These are phyloP conservation scores for Tetragnatha versicolor DNA, from an alignment of 1,140 invertebrate species.

Conservation along the genomic window DNA sequence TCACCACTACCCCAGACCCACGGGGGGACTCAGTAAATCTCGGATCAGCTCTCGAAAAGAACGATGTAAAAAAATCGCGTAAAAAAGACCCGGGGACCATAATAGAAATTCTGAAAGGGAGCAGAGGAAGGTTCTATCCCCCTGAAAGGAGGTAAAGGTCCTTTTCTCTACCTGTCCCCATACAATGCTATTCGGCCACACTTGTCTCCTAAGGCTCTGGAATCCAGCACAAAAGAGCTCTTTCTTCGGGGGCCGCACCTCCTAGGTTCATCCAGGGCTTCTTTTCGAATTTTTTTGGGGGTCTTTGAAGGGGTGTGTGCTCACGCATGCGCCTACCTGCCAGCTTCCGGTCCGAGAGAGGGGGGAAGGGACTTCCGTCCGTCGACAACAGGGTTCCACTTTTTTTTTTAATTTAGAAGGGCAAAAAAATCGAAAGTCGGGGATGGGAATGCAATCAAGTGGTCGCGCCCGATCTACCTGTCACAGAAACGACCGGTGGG, in stretches of 20 bases:
- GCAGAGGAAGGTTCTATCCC: conserved; percentile 38
- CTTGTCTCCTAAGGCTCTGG: conserved; percentile 34
- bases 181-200: conserved; percentile 45
- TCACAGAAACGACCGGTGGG: too few relatives aligned
- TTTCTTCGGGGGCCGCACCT: conserved; percentile 37
- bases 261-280: conserved; percentile 48
- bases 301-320: conserved; percentile 31
- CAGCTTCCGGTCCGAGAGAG: conserved; percentile 42
- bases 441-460: too few relatives aligned
- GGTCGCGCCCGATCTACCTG: too few relatives aligned
- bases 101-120: conserved; percentile 39
- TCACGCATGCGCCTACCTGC: conserved; percentile 49
- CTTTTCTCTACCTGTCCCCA: conserved; percentile 39
- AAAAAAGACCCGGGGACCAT: not conserved
- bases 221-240: conserved; percentile 24
- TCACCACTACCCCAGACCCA: not conserved
- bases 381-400: not conserved
- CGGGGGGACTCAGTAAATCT: not conserved
- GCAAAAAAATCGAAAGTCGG: too few relatives aligned
- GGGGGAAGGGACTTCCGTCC: not conserved
- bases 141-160: conserved; percentile 33
- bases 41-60: not conserved
- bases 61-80: not conserved
- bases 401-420: too few relatives aligned
- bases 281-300: not conserved